phyloP scores from a whole-genome alignment of 2,797 vertebrate species.

The Acridotheres tristis region DNA sequence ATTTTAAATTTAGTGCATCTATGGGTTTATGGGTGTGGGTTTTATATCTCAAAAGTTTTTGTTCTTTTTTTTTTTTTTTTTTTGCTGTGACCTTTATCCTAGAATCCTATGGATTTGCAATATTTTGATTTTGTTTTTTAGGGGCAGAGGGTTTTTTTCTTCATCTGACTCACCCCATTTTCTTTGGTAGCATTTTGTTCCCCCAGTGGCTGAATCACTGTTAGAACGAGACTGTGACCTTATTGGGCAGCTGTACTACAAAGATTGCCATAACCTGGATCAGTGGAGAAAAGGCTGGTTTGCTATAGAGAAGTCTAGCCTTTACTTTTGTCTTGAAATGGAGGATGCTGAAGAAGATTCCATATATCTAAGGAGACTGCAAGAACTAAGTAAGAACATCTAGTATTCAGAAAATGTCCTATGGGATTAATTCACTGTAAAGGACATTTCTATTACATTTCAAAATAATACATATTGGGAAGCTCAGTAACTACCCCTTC shows the following conservation, averaged over 20 bases:
- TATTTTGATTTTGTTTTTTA: not conserved
- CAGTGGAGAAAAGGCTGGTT: slow-evolving; percentile 95
- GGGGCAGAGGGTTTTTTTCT: not conserved
- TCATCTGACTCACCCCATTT: slow-evolving; percentile 53
- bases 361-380: slow-evolving; percentile 89
- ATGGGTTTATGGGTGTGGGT: not conserved
- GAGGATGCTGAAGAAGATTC: slow-evolving; percentile 77
- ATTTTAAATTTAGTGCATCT: not conserved
- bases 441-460: not conserved
- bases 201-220: slow-evolving; percentile 80
- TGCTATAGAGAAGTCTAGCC: slow-evolving; percentile 83
- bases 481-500: not conserved
- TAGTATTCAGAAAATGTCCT: not conserved
- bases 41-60: not conserved
- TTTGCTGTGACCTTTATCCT: not conserved
- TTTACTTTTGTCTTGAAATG: slow-evolving; percentile 85
- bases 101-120: not conserved
- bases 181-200: slow-evolving; percentile 85
- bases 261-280: slow-evolving; percentile 91
- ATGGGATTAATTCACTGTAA: not conserved
- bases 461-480: not conserved
- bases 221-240: slow-evolving; percentile 84
- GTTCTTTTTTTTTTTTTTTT: not conserved
- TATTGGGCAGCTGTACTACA: slow-evolving; percentile 91
- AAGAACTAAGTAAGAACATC: slow-evolving; percentile 92